A percentile compares a stretch with the other conserved stretches of the same genome.
Conservation (phyloP, 1,140 invertebrate genomes). For the Nebria ingens region DNA sequence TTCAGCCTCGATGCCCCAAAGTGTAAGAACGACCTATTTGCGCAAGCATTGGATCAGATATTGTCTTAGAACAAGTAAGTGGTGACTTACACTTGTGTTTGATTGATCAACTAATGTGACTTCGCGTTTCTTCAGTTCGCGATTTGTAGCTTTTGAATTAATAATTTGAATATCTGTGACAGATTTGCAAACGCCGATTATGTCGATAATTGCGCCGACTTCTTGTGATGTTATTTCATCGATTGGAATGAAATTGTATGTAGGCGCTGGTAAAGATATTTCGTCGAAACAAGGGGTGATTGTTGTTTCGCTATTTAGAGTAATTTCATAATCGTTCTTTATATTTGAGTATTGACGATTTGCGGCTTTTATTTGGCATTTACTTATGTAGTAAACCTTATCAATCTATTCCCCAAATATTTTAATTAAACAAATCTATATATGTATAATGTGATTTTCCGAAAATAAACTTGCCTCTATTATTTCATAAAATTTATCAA, state of each 20-base stretch:
- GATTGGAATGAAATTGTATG: slow-evolving; percentile 75
- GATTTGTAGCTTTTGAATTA: slow-evolving; percentile 58
- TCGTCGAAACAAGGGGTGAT: slow-evolving; percentile 60
- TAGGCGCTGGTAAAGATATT: slow-evolving; percentile 60
- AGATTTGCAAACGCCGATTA: slow-evolving; percentile 81
- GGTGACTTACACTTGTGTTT: slow-evolving; percentile 58
- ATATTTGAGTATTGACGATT: slow-evolving; percentile 81
- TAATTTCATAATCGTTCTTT: slow-evolving; percentile 95
- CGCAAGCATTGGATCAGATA: slow-evolving; percentile 8
- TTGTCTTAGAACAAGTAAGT: slow-evolving; percentile 2
- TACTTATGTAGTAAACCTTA: slow-evolving; percentile 82
- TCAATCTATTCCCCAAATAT: slow-evolving; percentile 43
- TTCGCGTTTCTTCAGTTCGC: slow-evolving; percentile 84
- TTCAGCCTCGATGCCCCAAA: slow-evolving; percentile 77
- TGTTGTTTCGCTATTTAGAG: slow-evolving; percentile 70
- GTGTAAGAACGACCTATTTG: slow-evolving; percentile 48
- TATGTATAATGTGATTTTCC: not conserved
- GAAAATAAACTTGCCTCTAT: slow-evolving; percentile 57
- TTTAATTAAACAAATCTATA: slow-evolving; percentile 10
- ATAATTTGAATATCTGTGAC: slow-evolving; percentile 61
- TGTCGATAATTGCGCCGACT: slow-evolving; percentile 60
- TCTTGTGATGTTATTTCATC: slow-evolving; percentile 58
- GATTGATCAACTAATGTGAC: slow-evolving; percentile 78
- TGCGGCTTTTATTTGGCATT: slow-evolving; percentile 73
- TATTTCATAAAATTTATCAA: slow-evolving; percentile 84